phyloP scores from a whole-genome alignment of 2,113 vertebrate genomes.

The Neofelis nebulosa region DNA sequence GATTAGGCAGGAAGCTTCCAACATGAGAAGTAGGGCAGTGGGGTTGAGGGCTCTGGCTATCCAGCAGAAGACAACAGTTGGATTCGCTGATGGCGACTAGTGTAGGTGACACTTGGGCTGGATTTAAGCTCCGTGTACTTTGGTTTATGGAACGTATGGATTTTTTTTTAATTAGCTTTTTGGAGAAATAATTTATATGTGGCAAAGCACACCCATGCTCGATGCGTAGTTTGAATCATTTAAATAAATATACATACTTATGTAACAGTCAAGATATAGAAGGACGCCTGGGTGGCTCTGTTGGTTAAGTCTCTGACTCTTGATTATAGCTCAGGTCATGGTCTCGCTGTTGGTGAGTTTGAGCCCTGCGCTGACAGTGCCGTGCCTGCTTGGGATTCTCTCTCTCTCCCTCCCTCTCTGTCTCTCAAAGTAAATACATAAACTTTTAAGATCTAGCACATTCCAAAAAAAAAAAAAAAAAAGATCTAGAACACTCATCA shows the following conservation, averaged over 20 bases:
- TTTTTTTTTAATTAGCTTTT: not conserved
- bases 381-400: no score
- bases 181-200: not conserved
- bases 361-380: no score
- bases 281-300: no score
- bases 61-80: not conserved
- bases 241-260: not conserved
- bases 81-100: not conserved
- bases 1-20: not conserved
- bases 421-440: no score
- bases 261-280: not conserved
- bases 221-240: not conserved
- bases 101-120: not conserved
- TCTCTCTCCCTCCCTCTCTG: no score
- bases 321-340: no score
- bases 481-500: not conserved
- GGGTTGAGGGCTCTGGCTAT: not conserved
- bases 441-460: not conserved
- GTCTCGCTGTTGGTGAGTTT: no score
- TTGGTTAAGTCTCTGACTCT: no score
- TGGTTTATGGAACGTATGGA: not conserved
- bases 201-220: not conserved
- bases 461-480: not conserved
- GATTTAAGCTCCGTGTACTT: not conserved
- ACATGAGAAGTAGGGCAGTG: rapidly evolving